Evolutionary conservation across 1,140 invertebrate genomes (phyloP).

Genomic region (Drosophila repleta): DNA sequence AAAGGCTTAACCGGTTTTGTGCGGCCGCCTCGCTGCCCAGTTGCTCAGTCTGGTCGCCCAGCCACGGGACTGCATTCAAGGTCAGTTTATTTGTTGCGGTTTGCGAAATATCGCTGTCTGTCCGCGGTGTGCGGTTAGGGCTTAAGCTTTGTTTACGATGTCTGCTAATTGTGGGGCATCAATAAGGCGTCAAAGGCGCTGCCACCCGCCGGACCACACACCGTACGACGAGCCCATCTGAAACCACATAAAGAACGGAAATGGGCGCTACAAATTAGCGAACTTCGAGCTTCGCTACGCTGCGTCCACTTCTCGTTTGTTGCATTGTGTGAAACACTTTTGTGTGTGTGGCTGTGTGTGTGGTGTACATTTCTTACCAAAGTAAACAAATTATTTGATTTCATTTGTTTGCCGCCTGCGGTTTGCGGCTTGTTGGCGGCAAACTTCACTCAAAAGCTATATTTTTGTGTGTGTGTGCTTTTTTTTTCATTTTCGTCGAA

Average conservation of each 20-base stretch:
- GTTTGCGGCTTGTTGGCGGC: constrained; percentile 63
- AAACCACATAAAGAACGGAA: constrained; percentile 70
- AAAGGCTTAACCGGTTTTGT: constrained; percentile 44
- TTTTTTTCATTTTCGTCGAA: constrained; percentile 1
- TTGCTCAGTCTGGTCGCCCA: constrained; percentile 11
- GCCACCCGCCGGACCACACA: constrained; percentile 49
- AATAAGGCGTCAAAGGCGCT: constrained; percentile 47
- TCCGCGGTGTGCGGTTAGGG: constrained; percentile 44
- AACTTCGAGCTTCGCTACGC: constrained; percentile 17
- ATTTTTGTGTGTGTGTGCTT: no score
- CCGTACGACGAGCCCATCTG: constrained; percentile 33
- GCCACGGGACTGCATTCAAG: constrained; percentile 56
- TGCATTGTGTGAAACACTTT: constrained; percentile 46
- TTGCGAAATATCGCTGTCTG: constrained; percentile 44
- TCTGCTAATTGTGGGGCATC: constrained; percentile 70
- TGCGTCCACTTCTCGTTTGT: background rate
- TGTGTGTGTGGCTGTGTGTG: constrained; percentile 41
- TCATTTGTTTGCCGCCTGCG: constrained; percentile 60
- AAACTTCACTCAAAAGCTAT: constrained; percentile 54
- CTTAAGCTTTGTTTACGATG: constrained; percentile 68
- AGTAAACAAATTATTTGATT: constrained; percentile 77
- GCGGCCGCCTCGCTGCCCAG: constrained; percentile 23
- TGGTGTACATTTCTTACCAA: constrained; percentile 56
- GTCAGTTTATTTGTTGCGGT: constrained; percentile 68
- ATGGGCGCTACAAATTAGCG: constrained; percentile 74